Conservation (phyloP, 2,797 vertebrate genomes). For the Falco naumanni region DNA sequence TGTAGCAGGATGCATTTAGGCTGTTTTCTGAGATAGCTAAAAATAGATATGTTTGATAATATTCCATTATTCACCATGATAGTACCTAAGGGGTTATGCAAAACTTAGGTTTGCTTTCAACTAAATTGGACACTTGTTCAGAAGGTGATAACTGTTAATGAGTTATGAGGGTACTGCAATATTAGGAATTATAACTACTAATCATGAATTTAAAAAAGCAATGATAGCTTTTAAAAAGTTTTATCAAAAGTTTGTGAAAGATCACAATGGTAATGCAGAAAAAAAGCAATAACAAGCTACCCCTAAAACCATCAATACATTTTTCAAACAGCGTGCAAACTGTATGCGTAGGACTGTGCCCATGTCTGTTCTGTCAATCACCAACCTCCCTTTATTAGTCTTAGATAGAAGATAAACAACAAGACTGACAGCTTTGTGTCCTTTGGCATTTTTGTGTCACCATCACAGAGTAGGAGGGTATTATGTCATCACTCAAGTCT, state of each 20-base stretch:
- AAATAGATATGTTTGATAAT: background rate
- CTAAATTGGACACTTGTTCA: background rate
- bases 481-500: constrained; percentile 76
- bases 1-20: background rate
- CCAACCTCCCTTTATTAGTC: constrained; percentile 73
- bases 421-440: constrained; percentile 77
- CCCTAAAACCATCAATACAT: constrained; percentile 39
- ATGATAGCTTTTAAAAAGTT: background rate
- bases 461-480: constrained; percentile 66
- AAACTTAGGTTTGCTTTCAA: background rate
- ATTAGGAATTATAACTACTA: background rate
- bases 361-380: constrained; percentile 67
- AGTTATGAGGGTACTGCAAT: background rate
- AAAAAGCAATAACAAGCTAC: constrained; percentile 34
- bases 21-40: constrained; percentile 33
- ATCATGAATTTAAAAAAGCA: background rate
- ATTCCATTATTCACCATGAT: background rate
- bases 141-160: background rate
- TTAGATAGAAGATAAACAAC: constrained; percentile 77
- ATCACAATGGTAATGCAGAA: background rate
- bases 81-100: background rate
- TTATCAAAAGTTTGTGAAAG: background rate
- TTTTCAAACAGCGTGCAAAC: constrained; percentile 38
- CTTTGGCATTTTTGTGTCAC: constrained; percentile 77
- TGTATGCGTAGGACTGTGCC: constrained; percentile 28